phyloP scores from a whole-genome alignment of 1,140 invertebrate genomes.

The Branchinecta lynchi region DNA sequence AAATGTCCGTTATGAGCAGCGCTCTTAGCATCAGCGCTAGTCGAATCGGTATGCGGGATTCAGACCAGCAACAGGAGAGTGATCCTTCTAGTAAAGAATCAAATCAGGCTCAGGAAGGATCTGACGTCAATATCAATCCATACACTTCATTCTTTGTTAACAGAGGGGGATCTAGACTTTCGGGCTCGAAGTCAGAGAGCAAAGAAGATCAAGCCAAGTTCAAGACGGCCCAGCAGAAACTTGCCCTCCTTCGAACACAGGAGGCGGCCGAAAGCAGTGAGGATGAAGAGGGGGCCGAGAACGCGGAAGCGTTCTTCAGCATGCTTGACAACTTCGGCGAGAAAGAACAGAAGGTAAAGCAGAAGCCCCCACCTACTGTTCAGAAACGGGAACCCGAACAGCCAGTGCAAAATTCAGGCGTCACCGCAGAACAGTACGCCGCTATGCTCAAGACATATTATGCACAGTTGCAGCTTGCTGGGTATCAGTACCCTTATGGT shows the following conservation, averaged over 20 bases:
- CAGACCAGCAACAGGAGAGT: neutral
- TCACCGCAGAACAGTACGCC: neutral
- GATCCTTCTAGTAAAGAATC: neutral
- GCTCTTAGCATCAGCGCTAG: neutral
- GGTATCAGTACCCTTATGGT: neutral
- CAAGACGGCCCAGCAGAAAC: neutral
- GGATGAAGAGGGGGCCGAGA: neutral
- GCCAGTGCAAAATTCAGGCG: neutral
- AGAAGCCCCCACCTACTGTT: neutral
- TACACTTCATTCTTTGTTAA: neutral
- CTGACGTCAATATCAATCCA: neutral
- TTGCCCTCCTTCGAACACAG: neutral
- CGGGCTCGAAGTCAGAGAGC: neutral
- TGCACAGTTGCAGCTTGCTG: neutral
- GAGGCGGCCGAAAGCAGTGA: neutral
- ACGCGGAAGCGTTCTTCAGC: neutral
- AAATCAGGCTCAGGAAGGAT: neutral
- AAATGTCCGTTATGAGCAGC: neutral
- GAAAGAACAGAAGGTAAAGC: neutral
- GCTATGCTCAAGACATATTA: neutral
- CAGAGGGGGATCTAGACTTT: neutral
- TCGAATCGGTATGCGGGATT: neutral
- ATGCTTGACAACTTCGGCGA: neutral
- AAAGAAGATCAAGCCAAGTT: neutral
- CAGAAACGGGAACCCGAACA: neutral